Percentiles rank a stretch among this genome's conserved stretches.
phyloP scores from a whole-genome alignment of 2,797 vertebrate genomes.

The Sebastes itinus region DNA sequence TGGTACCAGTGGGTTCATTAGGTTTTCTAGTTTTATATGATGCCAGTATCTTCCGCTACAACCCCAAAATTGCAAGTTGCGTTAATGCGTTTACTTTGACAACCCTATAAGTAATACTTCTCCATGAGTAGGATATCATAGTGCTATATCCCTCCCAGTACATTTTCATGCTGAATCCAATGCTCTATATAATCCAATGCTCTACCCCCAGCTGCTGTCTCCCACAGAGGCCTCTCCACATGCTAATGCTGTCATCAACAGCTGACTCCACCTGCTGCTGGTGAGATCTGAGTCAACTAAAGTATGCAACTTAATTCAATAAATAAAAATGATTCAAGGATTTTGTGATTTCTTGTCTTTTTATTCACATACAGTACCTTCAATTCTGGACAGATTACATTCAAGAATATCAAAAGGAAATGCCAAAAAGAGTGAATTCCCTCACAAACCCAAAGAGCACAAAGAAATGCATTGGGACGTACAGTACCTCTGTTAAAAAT shows the following conservation, averaged over 20 bases:
- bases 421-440: constrained; percentile 45
- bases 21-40: too few relatives aligned
- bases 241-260: constrained; percentile 39
- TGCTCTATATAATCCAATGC: background rate
- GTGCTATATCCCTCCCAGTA: background rate
- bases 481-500: constrained; percentile 68
- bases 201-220: constrained; percentile 26
- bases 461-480: constrained; percentile 55
- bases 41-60: too few relatives aligned
- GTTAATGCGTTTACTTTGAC: too few relatives aligned
- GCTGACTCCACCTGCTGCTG: constrained; percentile 62
- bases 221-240: constrained; percentile 40
- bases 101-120: background rate
- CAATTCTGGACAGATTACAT: constrained; percentile 71
- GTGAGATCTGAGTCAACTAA: background rate
- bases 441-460: constrained; percentile 51
- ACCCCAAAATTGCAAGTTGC: too few relatives aligned
- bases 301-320: background rate
- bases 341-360: constrained; percentile 34
- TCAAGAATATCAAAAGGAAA: constrained; percentile 79
- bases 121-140: background rate
- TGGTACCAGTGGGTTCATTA: too few relatives aligned
- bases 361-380: constrained; percentile 76
- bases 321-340: background rate
- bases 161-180: background rate